These are phyloP conservation scores for Macrotis lagotis DNA, from an alignment of 2,113 vertebrate genomes.

Conservation along the genomic window DNA sequence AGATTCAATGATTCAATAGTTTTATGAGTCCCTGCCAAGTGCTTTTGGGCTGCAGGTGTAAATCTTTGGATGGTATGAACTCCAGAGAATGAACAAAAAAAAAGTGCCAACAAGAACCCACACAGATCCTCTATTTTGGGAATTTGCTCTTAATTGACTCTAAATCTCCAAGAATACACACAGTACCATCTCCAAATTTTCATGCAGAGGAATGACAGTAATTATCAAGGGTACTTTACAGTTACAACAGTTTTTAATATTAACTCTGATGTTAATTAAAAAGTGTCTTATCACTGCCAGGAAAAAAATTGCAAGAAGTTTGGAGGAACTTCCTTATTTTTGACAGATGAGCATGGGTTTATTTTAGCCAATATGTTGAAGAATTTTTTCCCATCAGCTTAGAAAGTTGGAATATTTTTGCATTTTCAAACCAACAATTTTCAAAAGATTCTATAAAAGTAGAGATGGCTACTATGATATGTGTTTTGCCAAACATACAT, in stretches of 20 bases:
- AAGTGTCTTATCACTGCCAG: slow-evolving; percentile 26
- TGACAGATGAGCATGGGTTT: slow-evolving; percentile 36
- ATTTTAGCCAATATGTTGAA: slow-evolving; percentile 14
- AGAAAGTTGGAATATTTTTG: background rate
- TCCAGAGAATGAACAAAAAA: slow-evolving; percentile 22
- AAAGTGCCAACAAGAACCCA: background rate
- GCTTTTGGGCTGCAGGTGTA: background rate
- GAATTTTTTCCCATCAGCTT: slow-evolving; percentile 14
- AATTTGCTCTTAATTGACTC: slow-evolving; percentile 46
- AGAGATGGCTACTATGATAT: background rate
- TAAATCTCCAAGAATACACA: slow-evolving; percentile 42
- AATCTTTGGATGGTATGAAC: slow-evolving; percentile 20
- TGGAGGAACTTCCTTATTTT: slow-evolving; percentile 13
- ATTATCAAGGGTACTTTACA: slow-evolving; percentile 37
- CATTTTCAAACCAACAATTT: background rate
- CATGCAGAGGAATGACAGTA: slow-evolving; percentile 14
- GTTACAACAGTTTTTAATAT: slow-evolving; percentile 48
- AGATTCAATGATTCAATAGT: background rate
- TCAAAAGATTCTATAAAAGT: background rate
- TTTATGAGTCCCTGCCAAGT: background rate
- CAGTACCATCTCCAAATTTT: slow-evolving; percentile 38
- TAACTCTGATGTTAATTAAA: slow-evolving; percentile 55
- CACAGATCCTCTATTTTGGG: slow-evolving; percentile 42
- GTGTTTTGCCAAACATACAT: background rate
- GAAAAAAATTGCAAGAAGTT: slow-evolving; percentile 9